Conservation (phyloP, 2,888 invertebrate genomes). For the Ichneumon xanthorius region DNA sequence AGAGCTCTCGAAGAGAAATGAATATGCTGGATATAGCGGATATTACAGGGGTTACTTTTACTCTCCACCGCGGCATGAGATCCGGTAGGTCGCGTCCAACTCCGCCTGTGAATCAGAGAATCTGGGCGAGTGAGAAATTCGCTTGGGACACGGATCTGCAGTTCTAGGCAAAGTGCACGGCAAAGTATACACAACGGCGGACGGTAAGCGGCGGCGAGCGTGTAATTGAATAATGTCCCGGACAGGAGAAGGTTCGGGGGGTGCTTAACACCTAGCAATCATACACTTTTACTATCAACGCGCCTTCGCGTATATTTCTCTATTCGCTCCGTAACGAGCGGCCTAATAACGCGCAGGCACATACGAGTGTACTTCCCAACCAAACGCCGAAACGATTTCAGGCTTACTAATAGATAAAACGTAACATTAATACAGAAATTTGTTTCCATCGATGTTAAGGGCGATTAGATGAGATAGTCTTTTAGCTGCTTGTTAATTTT, state of each 20-base stretch:
- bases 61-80: slow-evolving; percentile 27
- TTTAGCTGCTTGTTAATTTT: slow-evolving; percentile 3
- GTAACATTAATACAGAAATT: slow-evolving; percentile 35
- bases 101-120: slow-evolving; percentile 48
- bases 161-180: slow-evolving; percentile 13
- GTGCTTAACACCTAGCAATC: slow-evolving; percentile 53
- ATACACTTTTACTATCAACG: slow-evolving; percentile 44
- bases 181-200: neutral
- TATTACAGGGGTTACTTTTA: slow-evolving; percentile 23
- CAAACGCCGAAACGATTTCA: slow-evolving; percentile 12
- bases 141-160: slow-evolving; percentile 42
- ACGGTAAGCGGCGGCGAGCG: slow-evolving; percentile 19
- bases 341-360: slow-evolving; percentile 24
- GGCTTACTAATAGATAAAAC: slow-evolving; percentile 41
- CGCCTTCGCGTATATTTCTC: slow-evolving; percentile 15
- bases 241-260: slow-evolving; percentile 41
- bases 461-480: neutral
- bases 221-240: slow-evolving; percentile 56
- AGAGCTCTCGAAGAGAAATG: slow-evolving; percentile 44
- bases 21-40: slow-evolving; percentile 24
- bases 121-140: slow-evolving; percentile 53
- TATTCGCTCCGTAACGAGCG: slow-evolving; percentile 6
- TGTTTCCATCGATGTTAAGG: neutral
- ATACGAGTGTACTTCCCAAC: slow-evolving; percentile 35
- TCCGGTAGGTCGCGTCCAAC: slow-evolving; percentile 52